Base-by-base conservation (phyloP, 1,140 invertebrate species). In the Drosophila willistoni region DNA sequence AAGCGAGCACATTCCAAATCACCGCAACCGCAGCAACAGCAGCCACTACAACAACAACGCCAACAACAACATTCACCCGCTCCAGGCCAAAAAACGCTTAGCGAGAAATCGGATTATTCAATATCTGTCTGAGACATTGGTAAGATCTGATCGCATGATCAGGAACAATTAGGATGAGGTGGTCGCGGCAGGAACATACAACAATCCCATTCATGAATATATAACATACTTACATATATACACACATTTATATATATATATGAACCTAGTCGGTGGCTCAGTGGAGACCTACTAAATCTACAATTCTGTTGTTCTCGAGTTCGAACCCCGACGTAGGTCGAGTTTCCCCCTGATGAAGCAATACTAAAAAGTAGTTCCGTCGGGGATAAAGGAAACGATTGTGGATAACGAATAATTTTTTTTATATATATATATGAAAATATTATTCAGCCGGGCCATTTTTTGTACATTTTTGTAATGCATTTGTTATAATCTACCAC, bases 51-150 rank as follows among this genome's bases (percentile, higher is more conserved):
- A 65, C 83, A 83, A 51, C 85, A 83, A 84, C 90, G 82, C 63
- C 90, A 77, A 81, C 84, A 89, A 64, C 83, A 89, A 69, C 81
- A 90, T 81, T 91, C 90, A 74, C 90, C 90, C 81, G 90, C 90
- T 74, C 85, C 90, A 73, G 82, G 81, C 74, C 90, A 91, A 51
- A 91, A 91, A 89, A 77, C 91, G 79, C 75, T 90, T 61, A 91
- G 80, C 64, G 86, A 91, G 19, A 91, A 91, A 85, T 91, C 90
- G 70, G 90, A 91, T 90, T 91, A 91, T 67, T 91, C 90, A 68
- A 91, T 91, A 91, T 91, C 90, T 25, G 90, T 91, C 81, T 91
- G 90, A 91, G 79, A 90, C 79, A 87, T 89, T 89, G 84, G 84
- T 71, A 86, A 86, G 83, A 86, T 86, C 83, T 86, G 83, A 87